These are phyloP conservation scores for Cyprinodon tularosa DNA, from an alignment of 2,113 vertebrate genomes.

Conservation along the genomic window DNA sequence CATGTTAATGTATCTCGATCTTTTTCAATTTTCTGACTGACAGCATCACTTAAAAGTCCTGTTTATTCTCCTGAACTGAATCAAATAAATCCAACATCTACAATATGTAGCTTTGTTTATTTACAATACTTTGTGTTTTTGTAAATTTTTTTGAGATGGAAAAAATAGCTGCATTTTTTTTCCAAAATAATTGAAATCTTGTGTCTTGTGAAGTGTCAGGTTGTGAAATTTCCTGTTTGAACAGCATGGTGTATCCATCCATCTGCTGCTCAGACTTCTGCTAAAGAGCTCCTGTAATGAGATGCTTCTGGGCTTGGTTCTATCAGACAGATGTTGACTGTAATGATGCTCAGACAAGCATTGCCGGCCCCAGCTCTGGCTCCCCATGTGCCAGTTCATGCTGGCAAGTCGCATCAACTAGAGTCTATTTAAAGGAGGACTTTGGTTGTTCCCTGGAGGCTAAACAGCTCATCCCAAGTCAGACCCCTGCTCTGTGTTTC, in stretches of 20 bases:
- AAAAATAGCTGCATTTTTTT: too few relatives aligned
- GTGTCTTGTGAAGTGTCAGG: not conserved
- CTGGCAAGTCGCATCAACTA: conserved; percentile 17
- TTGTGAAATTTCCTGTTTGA: not conserved
- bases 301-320: conserved; percentile 17
- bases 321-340: conserved; percentile 48
- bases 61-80: not conserved
- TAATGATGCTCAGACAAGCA: conserved; percentile 35
- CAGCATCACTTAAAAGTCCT: not conserved
- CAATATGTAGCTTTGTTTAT: not conserved
- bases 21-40: not conserved
- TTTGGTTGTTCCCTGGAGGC: conserved; percentile 28
- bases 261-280: not conserved
- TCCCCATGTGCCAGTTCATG: conserved; percentile 5
- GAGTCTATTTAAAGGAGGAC: conserved; percentile 29
- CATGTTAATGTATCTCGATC: too few relatives aligned
- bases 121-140: not conserved
- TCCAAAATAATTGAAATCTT: not conserved
- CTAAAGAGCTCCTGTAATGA: not conserved
- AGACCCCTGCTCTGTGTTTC: not conserved
- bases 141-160: not conserved
- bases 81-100: too few relatives aligned
- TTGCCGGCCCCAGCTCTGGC: conserved; percentile 3
- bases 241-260: not conserved
- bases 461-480: conserved; percentile 18